Evolutionary conservation across 2,888 invertebrate genomes (phyloP), one percentile per base, ranked within the genome.

Genomic region (Erebia aethiops): DNA sequence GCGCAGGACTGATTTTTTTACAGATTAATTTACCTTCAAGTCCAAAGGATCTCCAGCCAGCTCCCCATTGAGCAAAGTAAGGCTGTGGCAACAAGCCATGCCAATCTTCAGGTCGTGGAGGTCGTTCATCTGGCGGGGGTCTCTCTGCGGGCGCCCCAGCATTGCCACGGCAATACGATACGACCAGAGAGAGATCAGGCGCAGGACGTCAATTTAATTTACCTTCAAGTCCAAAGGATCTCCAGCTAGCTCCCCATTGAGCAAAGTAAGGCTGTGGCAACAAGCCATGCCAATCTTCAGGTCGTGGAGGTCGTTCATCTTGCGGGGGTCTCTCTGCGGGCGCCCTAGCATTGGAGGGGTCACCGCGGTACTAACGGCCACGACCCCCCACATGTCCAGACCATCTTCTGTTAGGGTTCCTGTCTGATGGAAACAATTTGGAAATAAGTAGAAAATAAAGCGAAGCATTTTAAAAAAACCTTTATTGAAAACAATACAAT

Each of bases 341-440:
- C 92, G 92, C 2, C 83, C 85, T 63, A 89, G 84, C 0, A 78
- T 81, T 1, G 84, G 80, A 1, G 88, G 88, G 0, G 66, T 13
- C 0, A 80, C 80, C 11, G 86, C 85, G 0, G 76, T 70, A 26
- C 84, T 84, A 9, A 84, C 94, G 0, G 98, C 96, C 1, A 98
- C 96, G 4, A 98, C 97, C 56, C 98, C 98, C 96, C 98, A 97
- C 95, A 99, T 96, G 90, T 99, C 98, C 41, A 99, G 88, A 0
- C 99, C 99, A 85, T 99, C 99, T 87, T 99, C 99, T 0, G 99
- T 99, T 73, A 99, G 87, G 0, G 99, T 99, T 13, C 99, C 99
- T 18, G 99, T 99, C 97, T 98, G 85, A 14, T 11, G 10, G 54
- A 54, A 51, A 1, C 4, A 14, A 21, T 13, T 9, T 26, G 18